phyloP scores from a whole-genome alignment of 1,140 invertebrate genomes.

The Drosophila tsacasi region DNA sequence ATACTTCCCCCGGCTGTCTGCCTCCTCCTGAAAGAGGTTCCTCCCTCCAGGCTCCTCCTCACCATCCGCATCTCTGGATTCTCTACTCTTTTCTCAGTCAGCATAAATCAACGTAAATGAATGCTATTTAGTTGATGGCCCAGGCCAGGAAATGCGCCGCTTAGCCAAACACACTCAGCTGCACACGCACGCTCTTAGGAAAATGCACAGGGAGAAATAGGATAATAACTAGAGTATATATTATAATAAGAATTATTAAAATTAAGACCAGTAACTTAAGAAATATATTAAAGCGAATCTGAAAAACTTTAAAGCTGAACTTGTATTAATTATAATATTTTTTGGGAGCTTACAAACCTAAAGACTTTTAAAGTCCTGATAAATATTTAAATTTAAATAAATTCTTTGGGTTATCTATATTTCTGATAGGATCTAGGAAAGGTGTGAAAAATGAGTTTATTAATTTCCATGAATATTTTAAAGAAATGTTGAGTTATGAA shows the following conservation, averaged over 20 bases:
- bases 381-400: not conserved
- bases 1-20: constrained; percentile 2
- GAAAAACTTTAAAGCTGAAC: not conserved
- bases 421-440: not conserved
- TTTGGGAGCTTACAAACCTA: not conserved
- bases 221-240: no score
- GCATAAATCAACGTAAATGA: constrained; percentile 84
- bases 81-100: constrained; percentile 51
- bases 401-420: no score
- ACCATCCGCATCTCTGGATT: constrained; percentile 23
- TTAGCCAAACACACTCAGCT: constrained; percentile 61
- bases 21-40: not conserved
- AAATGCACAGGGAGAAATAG: constrained; percentile 13
- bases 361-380: no score
- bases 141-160: constrained; percentile 79
- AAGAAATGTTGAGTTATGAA: no score
- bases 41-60: not conserved
- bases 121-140: constrained; percentile 83
- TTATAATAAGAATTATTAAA: no score
- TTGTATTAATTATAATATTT: not conserved
- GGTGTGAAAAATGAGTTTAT: not conserved
- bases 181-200: constrained; percentile 25
- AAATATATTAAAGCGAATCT: no score
- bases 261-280: no score
- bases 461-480: not conserved